A percentile compares a stretch with the other conserved stretches of the same genome.
phyloP scores from a whole-genome alignment of 2,888 invertebrate genomes.

The Caenorhabditis macrosperma region DNA sequence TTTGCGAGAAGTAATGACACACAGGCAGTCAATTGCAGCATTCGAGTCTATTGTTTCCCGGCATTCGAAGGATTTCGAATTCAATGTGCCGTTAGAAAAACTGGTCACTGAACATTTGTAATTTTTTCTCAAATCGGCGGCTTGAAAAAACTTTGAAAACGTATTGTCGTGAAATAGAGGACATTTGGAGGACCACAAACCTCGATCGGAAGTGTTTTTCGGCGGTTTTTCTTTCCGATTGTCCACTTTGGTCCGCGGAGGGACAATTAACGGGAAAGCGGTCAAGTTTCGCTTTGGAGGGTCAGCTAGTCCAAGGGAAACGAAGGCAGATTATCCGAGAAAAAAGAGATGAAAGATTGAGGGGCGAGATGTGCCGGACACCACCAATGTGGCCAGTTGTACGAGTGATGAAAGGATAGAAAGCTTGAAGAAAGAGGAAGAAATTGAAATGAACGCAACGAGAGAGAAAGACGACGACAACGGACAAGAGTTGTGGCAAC shows the following conservation, averaged over 20 bases:
- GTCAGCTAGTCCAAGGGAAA: slow-evolving; percentile 2
- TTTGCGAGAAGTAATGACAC: slow-evolving; percentile 34
- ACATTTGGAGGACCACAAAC: slow-evolving; percentile 20
- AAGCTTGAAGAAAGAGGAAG: slow-evolving; percentile 35
- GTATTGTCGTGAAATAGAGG: slow-evolving; percentile 11
- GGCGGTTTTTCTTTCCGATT: slow-evolving; percentile 19
- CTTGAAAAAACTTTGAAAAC: slow-evolving; percentile 3
- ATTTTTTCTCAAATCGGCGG: too few species aligned
- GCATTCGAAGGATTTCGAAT: background rate
- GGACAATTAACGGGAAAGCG: slow-evolving; percentile 27
- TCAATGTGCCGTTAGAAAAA: too few species aligned
- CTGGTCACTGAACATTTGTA: too few species aligned
- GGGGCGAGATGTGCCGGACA: slow-evolving; percentile 19
- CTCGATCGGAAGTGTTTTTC: slow-evolving; percentile 39
- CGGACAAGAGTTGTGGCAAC: slow-evolving; percentile 41
- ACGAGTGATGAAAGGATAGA: slow-evolving; percentile 57
- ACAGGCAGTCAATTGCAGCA: slow-evolving; percentile 3
- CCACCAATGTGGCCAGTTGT: slow-evolving; percentile 43
- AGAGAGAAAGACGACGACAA: slow-evolving; percentile 32
- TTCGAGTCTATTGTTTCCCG: background rate
- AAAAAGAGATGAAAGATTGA: slow-evolving; percentile 50
- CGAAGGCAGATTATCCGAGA: slow-evolving; percentile 17
- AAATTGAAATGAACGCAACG: slow-evolving; percentile 54
- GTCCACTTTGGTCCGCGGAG: slow-evolving; percentile 11
- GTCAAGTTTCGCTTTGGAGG: slow-evolving; percentile 5